Conservation (phyloP, 2,113 vertebrate genomes). For the Equus quagga region DNA sequence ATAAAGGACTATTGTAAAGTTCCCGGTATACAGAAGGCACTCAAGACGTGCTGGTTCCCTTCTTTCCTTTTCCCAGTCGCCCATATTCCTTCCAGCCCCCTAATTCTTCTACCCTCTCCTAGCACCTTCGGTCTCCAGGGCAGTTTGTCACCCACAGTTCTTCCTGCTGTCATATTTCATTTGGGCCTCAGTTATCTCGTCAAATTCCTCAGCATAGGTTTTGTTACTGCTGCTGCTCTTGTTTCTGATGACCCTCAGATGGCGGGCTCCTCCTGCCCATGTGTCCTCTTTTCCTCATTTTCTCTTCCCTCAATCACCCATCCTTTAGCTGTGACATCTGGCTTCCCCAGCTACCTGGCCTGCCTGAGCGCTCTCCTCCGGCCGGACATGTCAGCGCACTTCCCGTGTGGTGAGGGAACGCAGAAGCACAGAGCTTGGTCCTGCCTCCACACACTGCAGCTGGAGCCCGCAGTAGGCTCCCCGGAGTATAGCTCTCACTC, state of each 20-base stretch:
- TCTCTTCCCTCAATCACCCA: background rate
- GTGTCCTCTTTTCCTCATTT: background rate
- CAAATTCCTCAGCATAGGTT: background rate
- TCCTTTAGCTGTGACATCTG: background rate
- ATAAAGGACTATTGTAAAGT: background rate
- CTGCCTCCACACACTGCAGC: background rate
- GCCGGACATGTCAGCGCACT: background rate
- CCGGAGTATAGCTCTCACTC: background rate
- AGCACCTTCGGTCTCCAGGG: background rate
- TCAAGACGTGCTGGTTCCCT: background rate
- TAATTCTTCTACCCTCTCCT: background rate
- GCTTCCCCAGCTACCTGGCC: background rate
- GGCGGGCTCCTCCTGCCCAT: background rate
- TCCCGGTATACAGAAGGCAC: background rate
- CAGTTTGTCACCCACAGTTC: background rate
- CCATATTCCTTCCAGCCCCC: too few relatives aligned
- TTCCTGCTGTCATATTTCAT: background rate
- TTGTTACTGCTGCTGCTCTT: background rate
- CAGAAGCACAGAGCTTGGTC: background rate
- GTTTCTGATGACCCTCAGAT: background rate
- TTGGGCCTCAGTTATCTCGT: background rate
- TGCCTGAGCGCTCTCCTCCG: background rate
- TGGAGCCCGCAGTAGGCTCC: background rate
- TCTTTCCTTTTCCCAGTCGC: too few relatives aligned
- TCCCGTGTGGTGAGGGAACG: background rate